These are phyloP conservation scores for Chinchilla lanigera DNA, from an alignment of 2,113 vertebrate species.

Conservation along the genomic window DNA sequence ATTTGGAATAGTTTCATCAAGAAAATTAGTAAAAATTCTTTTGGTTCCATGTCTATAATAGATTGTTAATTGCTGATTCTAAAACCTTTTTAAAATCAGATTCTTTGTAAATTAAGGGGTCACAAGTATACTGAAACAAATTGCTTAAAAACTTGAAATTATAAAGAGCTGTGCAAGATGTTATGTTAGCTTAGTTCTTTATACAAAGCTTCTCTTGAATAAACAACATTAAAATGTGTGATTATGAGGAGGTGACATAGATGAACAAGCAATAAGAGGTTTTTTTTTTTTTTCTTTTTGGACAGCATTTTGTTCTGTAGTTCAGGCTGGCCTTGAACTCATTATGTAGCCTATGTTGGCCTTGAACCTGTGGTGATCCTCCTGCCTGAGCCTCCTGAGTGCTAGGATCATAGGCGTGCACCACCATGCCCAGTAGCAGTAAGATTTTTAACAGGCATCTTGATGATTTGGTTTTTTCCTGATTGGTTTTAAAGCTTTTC, in stretches of 20 bases:
- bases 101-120: constrained; percentile 22
- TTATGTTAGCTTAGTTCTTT: background rate
- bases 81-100: background rate
- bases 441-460: background rate
- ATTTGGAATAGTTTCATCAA: background rate
- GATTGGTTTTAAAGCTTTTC: background rate
- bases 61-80: background rate
- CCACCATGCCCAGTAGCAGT: background rate
- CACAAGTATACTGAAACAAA: background rate
- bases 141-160: constrained; percentile 5
- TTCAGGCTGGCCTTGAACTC: background rate
- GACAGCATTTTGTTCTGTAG: background rate
- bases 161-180: background rate
- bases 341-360: background rate
- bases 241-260: background rate
- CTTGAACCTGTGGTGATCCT: background rate
- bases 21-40: background rate
- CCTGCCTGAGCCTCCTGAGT: background rate
- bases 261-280: background rate
- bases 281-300: background rate
- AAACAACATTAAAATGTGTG: background rate
- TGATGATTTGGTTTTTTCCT: background rate
- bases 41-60: background rate
- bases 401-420: background rate
- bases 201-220: background rate